These are phyloP conservation scores for Tridacna gigas DNA, from an alignment of 2,888 invertebrate genomes.

Conservation along the genomic window DNA sequence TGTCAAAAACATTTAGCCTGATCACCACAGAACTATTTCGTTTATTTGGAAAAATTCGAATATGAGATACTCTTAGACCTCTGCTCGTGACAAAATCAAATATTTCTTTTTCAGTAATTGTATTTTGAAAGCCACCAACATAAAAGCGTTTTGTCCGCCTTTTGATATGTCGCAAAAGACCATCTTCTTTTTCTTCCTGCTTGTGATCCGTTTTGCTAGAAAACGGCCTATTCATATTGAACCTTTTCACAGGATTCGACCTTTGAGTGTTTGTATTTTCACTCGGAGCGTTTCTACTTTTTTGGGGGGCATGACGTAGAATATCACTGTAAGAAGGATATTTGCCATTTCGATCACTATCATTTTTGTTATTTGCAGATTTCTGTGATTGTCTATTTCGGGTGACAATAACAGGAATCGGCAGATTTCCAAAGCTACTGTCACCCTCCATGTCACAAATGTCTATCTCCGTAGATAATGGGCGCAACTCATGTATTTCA, in stretches of 20 bases:
- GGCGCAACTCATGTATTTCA: neutral
- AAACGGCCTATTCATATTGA: no score
- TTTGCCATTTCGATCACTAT: neutral
- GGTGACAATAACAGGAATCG: slow-evolving; percentile 2
- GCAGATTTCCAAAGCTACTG: slow-evolving; percentile 1
- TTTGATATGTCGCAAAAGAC: neutral
- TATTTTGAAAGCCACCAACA: neutral
- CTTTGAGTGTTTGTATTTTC: no score
- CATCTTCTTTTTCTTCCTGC: neutral
- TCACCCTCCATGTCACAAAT: neutral
- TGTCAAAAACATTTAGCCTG: slow-evolving; percentile 1
- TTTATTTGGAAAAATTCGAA: neutral
- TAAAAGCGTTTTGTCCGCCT: slow-evolving; percentile 6
- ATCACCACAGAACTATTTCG: neutral
- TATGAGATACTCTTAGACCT: neutral
- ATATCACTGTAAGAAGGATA: neutral
- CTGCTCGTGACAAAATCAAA: neutral
- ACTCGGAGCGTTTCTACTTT: no score
- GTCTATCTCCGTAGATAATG: neutral
- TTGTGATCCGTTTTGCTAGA: no score
- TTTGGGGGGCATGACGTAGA: neutral
- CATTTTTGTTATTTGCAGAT: neutral
- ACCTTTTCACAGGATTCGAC: no score
- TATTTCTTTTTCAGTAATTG: neutral
- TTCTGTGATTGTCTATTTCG: neutral